Percentiles rank a stretch among this genome's conserved stretches.
Conservation (phyloP, 2,888 invertebrate species). For the Spisula subtruncata region DNA sequence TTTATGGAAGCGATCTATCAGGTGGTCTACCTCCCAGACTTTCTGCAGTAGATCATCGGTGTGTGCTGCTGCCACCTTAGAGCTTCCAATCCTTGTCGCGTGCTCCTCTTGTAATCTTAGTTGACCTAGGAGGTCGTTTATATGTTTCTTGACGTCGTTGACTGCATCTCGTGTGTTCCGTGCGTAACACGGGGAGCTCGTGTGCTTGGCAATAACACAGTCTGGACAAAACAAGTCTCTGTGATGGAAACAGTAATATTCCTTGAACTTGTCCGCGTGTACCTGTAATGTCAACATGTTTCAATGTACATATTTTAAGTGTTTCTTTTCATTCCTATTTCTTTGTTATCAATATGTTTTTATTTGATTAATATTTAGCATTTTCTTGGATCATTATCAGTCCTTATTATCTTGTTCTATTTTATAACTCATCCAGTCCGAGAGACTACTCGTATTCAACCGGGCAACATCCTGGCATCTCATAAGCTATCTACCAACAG, state of each 20-base stretch:
- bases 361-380: no score
- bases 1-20: slow-evolving; percentile 65
- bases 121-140: slow-evolving; percentile 66
- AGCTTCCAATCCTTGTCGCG: slow-evolving; percentile 55
- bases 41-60: slow-evolving; percentile 69
- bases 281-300: slow-evolving; percentile 38
- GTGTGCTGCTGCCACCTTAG: slow-evolving; percentile 64
- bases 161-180: slow-evolving; percentile 64
- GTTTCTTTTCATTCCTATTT: no score
- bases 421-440: no score
- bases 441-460: no score
- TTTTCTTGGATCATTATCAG: no score
- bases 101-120: slow-evolving; percentile 68
- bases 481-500: no score
- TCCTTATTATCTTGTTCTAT: no score
- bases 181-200: slow-evolving; percentile 65
- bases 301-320: no score
- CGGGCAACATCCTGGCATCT: no score
- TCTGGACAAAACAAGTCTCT: slow-evolving; percentile 69
- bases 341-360: no score
- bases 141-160: slow-evolving; percentile 67
- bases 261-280: slow-evolving; percentile 70
- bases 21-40: slow-evolving; percentile 70
- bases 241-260: slow-evolving; percentile 72
- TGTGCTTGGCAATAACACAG: slow-evolving; percentile 72